phyloP scores from a whole-genome alignment of 2,888 invertebrate species.

The Tiliacea citrago region DNA sequence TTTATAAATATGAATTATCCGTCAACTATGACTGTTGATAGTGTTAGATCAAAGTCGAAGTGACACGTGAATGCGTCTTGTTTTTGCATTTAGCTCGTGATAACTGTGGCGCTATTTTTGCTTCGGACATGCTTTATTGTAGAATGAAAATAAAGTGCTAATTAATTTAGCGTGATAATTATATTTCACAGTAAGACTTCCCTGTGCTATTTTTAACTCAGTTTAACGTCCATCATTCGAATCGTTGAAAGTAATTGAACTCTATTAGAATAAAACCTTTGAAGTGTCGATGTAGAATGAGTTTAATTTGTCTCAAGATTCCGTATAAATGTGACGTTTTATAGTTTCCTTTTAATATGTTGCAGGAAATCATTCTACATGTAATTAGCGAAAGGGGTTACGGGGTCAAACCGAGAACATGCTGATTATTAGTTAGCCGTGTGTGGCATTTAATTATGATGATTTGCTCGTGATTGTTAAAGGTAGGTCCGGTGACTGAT shows the following conservation, averaged over 20 bases:
- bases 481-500: constrained; percentile 22
- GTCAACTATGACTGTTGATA: constrained; percentile 58
- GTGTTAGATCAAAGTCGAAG: constrained; percentile 68
- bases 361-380: constrained; percentile 43
- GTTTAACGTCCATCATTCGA: constrained; percentile 11
- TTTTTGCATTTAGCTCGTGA: constrained; percentile 42
- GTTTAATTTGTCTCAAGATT: constrained; percentile 46
- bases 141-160: not conserved
- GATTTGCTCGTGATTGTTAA: constrained; percentile 5
- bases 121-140: not conserved
- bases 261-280: constrained; percentile 46
- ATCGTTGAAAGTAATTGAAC: constrained; percentile 35
- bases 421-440: constrained; percentile 16
- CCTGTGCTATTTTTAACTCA: constrained; percentile 11
- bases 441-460: constrained; percentile 18
- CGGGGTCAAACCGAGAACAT: constrained; percentile 28
- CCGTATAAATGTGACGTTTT: constrained; percentile 14
- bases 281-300: constrained; percentile 48
- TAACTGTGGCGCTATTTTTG: constrained; percentile 7
- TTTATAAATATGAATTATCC: constrained; percentile 40
- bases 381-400: constrained; percentile 43
- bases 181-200: constrained; percentile 11
- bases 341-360: constrained; percentile 21
- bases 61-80: constrained; percentile 61
- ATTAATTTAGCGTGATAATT: not conserved